Evolutionary conservation across 2,888 invertebrate species (phyloP).

Genomic region (Apamea anceps): DNA sequence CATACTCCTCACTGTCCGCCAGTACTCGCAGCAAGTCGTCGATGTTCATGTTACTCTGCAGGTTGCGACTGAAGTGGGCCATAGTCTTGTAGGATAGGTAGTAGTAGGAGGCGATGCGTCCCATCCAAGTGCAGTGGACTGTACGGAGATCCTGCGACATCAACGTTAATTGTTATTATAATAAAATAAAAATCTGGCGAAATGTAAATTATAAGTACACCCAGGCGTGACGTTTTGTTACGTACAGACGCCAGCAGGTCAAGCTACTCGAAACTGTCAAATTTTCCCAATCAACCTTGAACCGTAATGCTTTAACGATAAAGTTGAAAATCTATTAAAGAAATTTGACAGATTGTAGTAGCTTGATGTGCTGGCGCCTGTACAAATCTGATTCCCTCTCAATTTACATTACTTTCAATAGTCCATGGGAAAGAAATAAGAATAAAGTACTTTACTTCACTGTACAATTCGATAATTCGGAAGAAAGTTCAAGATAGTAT

Average conservation of each 20-base stretch:
- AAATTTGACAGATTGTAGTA: no score
- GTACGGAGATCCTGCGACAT: conserved; percentile 90
- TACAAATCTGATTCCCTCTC: neutral
- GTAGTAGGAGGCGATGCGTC: conserved; percentile 98
- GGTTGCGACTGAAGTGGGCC: conserved; percentile 93
- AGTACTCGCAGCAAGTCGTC: conserved; percentile 95
- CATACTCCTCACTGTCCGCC: conserved; percentile 96
- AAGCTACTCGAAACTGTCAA: no score
- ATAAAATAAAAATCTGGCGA: neutral
- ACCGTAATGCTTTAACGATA: no score
- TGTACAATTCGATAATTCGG: neutral
- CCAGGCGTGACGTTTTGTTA: no score
- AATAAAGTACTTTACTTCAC: neutral
- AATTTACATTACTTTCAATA: neutral
- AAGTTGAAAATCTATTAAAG: no score
- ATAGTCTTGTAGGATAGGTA: conserved; percentile 98
- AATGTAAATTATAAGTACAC: neutral
- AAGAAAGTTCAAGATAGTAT: neutral
- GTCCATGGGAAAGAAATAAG: no score
- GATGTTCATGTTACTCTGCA: conserved; percentile 92
- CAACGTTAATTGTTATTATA: neutral
- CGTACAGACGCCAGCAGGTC: no score
- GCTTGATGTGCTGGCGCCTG: no score
- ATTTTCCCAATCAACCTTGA: no score
- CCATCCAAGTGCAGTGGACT: conserved; percentile 93